A percentile compares a stretch with the other conserved stretches of the same genome.
Evolutionary conservation across 1,140 invertebrate genomes (phyloP).

Genomic region (Samia ricini): DNA sequence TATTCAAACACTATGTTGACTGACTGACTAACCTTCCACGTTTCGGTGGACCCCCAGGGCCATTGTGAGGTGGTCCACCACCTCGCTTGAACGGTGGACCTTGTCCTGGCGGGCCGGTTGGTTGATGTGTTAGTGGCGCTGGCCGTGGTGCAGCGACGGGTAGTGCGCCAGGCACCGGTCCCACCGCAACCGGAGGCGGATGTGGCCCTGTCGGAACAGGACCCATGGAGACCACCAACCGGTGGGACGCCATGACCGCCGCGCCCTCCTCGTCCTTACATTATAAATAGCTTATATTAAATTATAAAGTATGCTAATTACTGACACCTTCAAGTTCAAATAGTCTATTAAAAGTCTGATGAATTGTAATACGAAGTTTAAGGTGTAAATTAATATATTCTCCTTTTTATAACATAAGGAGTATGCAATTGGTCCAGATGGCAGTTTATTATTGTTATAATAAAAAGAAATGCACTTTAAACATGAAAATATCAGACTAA

Average conservation of each 20-base stretch:
- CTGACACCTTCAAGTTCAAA: no score
- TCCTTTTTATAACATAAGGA: no score
- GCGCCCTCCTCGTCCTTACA: slow-evolving; percentile 45
- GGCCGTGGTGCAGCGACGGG: slow-evolving; percentile 25
- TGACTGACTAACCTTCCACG: slow-evolving; percentile 58
- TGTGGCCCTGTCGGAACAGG: slow-evolving; percentile 24
- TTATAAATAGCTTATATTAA: not conserved
- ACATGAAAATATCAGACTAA: no score
- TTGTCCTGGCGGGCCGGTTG: slow-evolving; percentile 17
- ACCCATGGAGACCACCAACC: slow-evolving; percentile 14
- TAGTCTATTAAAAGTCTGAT: no score
- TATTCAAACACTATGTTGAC: no score
- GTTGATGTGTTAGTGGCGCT: slow-evolving; percentile 31
- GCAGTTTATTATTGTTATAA: no score
- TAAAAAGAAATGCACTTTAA: no score
- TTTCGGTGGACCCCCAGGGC: slow-evolving; percentile 59
- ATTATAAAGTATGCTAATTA: no score
- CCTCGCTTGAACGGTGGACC: slow-evolving; percentile 56
- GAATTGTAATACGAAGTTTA: no score
- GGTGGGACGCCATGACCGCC: slow-evolving; percentile 45
- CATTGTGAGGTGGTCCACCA: slow-evolving; percentile 53
- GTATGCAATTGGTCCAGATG: no score
- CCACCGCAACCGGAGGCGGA: slow-evolving; percentile 6
- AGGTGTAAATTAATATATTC: no score
- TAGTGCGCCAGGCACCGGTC: slow-evolving; percentile 15